These are phyloP conservation scores for Dryococelus australis DNA, from an alignment of 2,888 invertebrate species.

Conservation along the genomic window DNA sequence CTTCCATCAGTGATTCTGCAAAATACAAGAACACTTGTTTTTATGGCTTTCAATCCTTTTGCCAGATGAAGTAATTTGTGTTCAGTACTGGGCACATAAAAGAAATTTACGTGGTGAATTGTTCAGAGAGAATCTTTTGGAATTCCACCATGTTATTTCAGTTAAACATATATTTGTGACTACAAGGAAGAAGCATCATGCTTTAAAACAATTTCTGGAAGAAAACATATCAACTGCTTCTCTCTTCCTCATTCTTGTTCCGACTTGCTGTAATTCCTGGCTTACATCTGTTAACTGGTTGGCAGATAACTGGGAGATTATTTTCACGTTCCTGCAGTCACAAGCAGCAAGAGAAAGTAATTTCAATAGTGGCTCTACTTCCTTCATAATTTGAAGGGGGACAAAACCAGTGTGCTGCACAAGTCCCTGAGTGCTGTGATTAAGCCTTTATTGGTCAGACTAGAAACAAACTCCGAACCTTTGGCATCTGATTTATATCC, in stretches of 20 bases:
- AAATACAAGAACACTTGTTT: not conserved
- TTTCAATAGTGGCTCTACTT: not conserved
- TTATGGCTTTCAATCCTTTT: not conserved
- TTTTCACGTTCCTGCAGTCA: not conserved
- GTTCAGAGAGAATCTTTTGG: no score
- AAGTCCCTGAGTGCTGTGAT: not conserved
- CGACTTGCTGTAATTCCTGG: not conserved
- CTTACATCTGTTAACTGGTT: not conserved
- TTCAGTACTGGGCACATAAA: no score
- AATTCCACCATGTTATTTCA: not conserved
- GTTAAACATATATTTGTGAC: not conserved
- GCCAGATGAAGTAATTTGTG: no score
- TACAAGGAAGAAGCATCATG: not conserved
- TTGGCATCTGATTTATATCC: no score
- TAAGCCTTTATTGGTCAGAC: not conserved
- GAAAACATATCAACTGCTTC: not conserved
- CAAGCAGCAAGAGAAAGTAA: not conserved
- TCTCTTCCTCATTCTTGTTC: not conserved
- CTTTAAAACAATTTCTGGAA: not conserved
- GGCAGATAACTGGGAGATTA: not conserved
- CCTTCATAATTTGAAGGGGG: not conserved
- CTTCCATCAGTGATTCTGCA: not conserved
- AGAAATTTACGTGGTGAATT: no score
- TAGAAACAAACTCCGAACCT: no score
- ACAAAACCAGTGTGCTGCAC: not conserved